Evolutionary conservation across 1,140 invertebrate genomes (phyloP).

Genomic region (Halotydeus destructor): DNA sequence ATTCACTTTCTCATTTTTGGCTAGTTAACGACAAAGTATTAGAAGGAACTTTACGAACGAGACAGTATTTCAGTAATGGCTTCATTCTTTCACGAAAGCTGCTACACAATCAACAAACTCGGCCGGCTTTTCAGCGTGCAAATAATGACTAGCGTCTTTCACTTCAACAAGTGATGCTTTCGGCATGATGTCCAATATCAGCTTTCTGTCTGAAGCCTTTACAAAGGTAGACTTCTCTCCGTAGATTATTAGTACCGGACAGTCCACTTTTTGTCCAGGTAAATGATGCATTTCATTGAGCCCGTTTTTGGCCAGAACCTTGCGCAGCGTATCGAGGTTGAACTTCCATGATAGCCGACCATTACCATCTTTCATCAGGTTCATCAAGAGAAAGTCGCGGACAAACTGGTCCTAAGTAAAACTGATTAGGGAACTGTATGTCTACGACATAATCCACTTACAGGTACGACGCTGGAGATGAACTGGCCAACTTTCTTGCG

Average conservation of each 20-base stretch:
- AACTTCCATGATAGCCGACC: not conserved
- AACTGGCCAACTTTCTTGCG: not conserved
- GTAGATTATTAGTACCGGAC: not conserved
- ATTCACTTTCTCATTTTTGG: no score
- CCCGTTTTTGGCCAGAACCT: not conserved
- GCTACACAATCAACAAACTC: constrained; percentile 1
- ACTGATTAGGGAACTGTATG: not conserved
- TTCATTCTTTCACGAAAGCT: constrained; percentile 3
- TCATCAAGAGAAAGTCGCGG: constrained; percentile 2
- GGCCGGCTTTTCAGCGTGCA: not conserved
- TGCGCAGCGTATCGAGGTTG: not conserved
- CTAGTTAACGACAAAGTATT: no score
- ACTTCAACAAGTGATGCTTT: not conserved
- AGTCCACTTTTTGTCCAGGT: no score
- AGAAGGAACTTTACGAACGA: not conserved
- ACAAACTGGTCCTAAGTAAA: constrained; percentile 2
- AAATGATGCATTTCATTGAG: not conserved
- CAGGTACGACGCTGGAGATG: not conserved
- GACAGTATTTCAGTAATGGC: no score
- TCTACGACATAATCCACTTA: not conserved
- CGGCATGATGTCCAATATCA: not conserved
- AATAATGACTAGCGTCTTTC: constrained; percentile 2
- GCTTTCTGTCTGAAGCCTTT: not conserved
- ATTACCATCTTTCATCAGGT: not conserved
- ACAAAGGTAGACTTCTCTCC: constrained; percentile 3